phyloP scores from a whole-genome alignment of 2,113 vertebrate genomes.

The Lichenostomus cassidix region DNA sequence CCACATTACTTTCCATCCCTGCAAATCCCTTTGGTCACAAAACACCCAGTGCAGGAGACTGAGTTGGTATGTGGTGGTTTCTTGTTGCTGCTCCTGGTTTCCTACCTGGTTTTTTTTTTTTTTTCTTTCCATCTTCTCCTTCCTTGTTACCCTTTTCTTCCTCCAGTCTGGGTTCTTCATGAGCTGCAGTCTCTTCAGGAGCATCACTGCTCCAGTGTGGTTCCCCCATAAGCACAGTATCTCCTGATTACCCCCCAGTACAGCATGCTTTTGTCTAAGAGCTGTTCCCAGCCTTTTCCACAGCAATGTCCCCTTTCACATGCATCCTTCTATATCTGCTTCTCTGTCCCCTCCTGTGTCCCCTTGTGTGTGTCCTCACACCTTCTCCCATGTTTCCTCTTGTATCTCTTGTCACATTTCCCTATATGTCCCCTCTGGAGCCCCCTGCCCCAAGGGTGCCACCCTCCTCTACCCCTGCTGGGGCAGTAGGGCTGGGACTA shows the following conservation, averaged over 20 bases:
- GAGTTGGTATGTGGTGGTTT: neutral
- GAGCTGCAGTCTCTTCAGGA: neutral
- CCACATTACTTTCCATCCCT: rapidly evolving
- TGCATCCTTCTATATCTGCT: neutral
- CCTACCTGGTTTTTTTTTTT: neutral
- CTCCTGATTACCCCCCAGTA: neutral
- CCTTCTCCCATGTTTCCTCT: neutral
- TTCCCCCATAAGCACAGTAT: neutral
- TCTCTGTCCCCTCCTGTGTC: neutral
- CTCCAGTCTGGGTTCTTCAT: neutral
- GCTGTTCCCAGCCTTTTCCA: neutral
- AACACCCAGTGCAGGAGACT: rapidly evolving
- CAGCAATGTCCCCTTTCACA: neutral
- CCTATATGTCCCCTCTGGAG: neutral
- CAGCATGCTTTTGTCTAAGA: neutral
- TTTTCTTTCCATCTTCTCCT: neutral
- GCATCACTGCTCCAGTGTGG: neutral
- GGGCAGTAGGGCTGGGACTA: neutral
- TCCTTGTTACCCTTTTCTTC: neutral
- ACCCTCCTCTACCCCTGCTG: neutral
- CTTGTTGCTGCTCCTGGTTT: neutral
- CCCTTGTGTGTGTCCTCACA: rapidly evolving
- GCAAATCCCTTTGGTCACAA: neutral
- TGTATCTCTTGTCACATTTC: neutral
- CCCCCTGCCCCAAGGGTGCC: neutral